Percentiles rank a stretch among this genome's conserved stretches.
Conservation (phyloP, 92 coral and sea anemone genomes). For the Epizoanthus stellaris region DNA sequence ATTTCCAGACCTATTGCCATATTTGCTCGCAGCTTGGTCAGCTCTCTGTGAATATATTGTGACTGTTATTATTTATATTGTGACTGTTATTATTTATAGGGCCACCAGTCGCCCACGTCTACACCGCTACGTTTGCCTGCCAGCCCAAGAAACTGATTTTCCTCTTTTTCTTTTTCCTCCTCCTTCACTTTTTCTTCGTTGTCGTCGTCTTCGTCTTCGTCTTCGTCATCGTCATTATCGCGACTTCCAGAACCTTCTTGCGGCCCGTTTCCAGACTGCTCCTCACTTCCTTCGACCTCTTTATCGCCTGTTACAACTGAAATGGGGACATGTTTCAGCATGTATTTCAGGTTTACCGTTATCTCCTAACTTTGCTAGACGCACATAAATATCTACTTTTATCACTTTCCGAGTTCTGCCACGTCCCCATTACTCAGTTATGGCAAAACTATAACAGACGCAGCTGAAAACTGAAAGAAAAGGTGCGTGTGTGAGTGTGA, state of each 20-base stretch:
- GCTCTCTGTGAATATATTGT: too few species aligned
- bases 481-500: too few species aligned
- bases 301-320: conserved; percentile 7
- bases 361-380: not conserved
- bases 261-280: conserved; percentile 20
- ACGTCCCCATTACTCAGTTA: too few species aligned
- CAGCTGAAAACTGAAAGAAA: too few species aligned
- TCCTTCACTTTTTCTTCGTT: not conserved
- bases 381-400: too few species aligned
- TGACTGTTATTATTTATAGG: not conserved
- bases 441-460: too few species aligned
- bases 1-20: too few species aligned
- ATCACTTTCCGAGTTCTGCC: too few species aligned
- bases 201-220: not conserved
- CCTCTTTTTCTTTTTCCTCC: not conserved
- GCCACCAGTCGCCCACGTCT: conserved; percentile 10
- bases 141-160: not conserved
- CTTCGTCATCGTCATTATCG: conserved; percentile 2
- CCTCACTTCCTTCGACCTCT: not conserved
- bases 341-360: not conserved
- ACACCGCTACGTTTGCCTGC: not conserved
- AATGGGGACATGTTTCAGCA: not conserved
- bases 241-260: conserved; percentile 1
- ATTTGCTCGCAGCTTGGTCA: too few species aligned
- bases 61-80: not conserved